phyloP scores from a whole-genome alignment of 2,113 vertebrate genomes.

The Laticauda laticaudata region DNA sequence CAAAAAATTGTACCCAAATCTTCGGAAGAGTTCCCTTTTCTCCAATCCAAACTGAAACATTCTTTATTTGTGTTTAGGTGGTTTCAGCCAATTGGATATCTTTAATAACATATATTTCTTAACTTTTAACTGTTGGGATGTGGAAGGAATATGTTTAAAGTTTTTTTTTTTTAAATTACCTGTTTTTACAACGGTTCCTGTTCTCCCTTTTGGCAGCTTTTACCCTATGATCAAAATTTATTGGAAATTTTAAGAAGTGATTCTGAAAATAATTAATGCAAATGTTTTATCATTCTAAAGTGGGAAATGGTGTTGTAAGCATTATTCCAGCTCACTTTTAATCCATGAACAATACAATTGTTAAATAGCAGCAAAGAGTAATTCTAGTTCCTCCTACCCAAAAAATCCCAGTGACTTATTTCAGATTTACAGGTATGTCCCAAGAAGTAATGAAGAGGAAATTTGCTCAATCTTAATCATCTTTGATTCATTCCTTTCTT shows the following conservation, averaged over 20 bases:
- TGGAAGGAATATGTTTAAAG: background rate
- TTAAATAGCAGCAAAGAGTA: conserved; percentile 34
- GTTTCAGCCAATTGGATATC: background rate
- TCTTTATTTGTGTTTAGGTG: no score
- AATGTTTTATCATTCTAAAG: background rate
- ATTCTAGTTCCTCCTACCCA: conserved; percentile 40
- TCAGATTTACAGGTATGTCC: conserved; percentile 18
- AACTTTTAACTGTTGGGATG: background rate
- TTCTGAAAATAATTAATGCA: background rate
- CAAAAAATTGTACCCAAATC: background rate
- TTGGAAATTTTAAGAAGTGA: background rate
- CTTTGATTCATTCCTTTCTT: background rate
- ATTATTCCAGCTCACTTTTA: conserved; percentile 42
- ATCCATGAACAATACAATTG: conserved; percentile 41
- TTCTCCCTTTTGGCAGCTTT: background rate
- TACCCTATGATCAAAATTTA: background rate
- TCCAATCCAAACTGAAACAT: background rate
- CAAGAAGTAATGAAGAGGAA: conserved; percentile 57
- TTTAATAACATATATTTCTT: background rate
- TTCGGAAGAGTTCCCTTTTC: no score
- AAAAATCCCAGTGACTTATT: conserved; percentile 25
- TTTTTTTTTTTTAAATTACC: background rate
- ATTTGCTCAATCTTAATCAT: conserved; percentile 11
- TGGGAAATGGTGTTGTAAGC: conserved; percentile 41
- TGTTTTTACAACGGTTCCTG: background rate